A percentile compares a stretch with the other conserved stretches of the same genome.
Conservation (phyloP, 2,888 invertebrate genomes). For the Andrena haemorrhoa region DNA sequence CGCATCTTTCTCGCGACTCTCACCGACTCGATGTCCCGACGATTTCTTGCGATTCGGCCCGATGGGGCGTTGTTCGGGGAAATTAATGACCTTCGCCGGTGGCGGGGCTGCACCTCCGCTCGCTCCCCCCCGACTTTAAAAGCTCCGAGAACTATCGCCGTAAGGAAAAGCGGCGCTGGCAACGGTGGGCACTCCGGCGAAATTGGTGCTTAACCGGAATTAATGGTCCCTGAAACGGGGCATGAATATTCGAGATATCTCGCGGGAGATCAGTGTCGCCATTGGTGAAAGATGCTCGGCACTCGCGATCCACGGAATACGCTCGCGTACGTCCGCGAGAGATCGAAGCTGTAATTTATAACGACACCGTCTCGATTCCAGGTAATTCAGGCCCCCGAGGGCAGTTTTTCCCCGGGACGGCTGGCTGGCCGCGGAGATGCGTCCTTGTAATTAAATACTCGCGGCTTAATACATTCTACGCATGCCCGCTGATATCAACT, state of each 20-base stretch:
- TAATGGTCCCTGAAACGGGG: no score
- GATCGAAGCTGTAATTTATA: background rate
- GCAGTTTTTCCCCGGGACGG: constrained; percentile 16
- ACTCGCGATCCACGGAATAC: no score
- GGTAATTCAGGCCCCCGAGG: background rate
- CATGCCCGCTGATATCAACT: constrained; percentile 11
- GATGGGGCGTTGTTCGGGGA: background rate
- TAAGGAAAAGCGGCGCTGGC: no score
- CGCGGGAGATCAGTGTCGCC: no score
- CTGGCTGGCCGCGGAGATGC: constrained; percentile 23
- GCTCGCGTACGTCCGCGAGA: no score
- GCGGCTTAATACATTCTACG: constrained; percentile 16
- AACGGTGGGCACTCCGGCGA: no score
- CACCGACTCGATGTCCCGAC: constrained; percentile 41
- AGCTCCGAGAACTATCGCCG: no score
- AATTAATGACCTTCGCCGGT: background rate
- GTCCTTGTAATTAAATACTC: constrained; percentile 56
- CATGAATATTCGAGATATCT: no score
- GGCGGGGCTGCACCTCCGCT: no score
- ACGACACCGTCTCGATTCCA: constrained; percentile 10
- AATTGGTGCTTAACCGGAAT: no score
- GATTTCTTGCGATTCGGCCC: background rate
- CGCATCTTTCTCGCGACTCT: constrained; percentile 32
- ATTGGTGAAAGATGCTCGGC: no score
- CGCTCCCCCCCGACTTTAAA: no score